phyloP scores from a whole-genome alignment of 2,797 vertebrate species.

The Poeciliopsis turneri region DNA sequence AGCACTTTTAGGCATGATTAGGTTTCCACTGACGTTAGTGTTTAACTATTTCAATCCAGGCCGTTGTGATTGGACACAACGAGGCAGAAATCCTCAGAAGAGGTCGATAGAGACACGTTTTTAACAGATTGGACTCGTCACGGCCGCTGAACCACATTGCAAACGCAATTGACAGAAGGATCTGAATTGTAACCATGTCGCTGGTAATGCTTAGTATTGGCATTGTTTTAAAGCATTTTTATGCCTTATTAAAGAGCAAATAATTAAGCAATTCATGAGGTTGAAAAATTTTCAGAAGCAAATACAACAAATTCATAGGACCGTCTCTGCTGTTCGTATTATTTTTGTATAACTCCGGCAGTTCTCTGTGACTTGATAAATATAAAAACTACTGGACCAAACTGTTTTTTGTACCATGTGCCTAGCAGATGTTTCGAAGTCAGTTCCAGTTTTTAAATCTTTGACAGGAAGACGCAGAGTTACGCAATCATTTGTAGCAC shows the following conservation, averaged over 20 bases:
- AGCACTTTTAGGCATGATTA: conserved; percentile 1
- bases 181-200: neutral
- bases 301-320: neutral
- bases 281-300: neutral
- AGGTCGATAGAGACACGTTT: neutral
- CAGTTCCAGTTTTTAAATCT: neutral
- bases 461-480: neutral
- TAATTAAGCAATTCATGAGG: neutral
- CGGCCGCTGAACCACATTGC: neutral
- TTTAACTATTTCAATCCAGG: neutral
- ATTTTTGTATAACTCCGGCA: neutral
- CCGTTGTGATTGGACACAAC: neutral
- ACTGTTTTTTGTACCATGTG: neutral
- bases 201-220: neutral
- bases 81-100: neutral
- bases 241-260: neutral
- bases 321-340: neutral
- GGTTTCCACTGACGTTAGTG: neutral
- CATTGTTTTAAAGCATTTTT: neutral
- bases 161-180: neutral
- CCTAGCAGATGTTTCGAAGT: neutral
- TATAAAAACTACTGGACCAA: neutral
- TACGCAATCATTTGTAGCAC: neutral
- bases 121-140: neutral
- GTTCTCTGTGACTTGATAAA: neutral